Evolutionary conservation across 2,113 vertebrate species (phyloP).

Genomic region (Alces alces): DNA sequence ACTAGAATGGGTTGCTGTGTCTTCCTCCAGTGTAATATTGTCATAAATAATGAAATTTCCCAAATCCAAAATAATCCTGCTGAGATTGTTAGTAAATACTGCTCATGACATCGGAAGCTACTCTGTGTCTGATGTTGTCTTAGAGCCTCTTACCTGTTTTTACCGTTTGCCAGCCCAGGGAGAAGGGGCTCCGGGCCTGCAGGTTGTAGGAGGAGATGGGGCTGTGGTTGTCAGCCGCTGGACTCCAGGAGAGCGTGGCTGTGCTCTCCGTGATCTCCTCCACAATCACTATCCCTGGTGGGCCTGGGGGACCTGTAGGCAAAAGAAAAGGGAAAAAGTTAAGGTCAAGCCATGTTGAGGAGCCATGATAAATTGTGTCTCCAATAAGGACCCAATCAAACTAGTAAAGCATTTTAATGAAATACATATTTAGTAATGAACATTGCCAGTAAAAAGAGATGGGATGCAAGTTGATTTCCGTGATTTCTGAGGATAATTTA

Average conservation of each 20-base stretch:
- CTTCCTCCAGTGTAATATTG: not conserved
- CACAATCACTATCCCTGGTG: slow-evolving; percentile 97
- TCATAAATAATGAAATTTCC: not conserved
- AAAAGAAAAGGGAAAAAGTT: slow-evolving; percentile 48
- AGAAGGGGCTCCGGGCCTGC: slow-evolving; percentile 96
- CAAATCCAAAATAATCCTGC: not conserved
- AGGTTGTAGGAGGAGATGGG: slow-evolving; percentile 93
- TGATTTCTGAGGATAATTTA: slow-evolving; percentile 35
- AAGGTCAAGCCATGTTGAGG: not conserved
- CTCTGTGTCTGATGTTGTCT: not conserved
- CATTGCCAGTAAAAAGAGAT: not conserved
- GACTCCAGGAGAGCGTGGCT: slow-evolving; percentile 94
- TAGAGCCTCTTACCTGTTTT: slow-evolving; percentile 88
- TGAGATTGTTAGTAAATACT: not conserved
- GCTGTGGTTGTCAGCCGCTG: slow-evolving; percentile 95
- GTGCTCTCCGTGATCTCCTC: slow-evolving; percentile 95
- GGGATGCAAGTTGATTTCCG: slow-evolving; percentile 23
- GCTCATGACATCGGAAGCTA: not conserved
- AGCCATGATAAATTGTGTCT: slow-evolving; percentile 10
- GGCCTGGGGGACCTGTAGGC: slow-evolving; percentile 91
- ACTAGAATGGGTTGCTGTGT: not conserved
- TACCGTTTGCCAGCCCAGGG: slow-evolving; percentile 97
- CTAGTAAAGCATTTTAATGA: slow-evolving; percentile 12
- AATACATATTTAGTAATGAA: slow-evolving; percentile 47
- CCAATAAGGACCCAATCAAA: slow-evolving; percentile 30